Base-by-base conservation (phyloP, 1,140 invertebrate genomes). In the Pseudomyrmex sp. region DNA sequence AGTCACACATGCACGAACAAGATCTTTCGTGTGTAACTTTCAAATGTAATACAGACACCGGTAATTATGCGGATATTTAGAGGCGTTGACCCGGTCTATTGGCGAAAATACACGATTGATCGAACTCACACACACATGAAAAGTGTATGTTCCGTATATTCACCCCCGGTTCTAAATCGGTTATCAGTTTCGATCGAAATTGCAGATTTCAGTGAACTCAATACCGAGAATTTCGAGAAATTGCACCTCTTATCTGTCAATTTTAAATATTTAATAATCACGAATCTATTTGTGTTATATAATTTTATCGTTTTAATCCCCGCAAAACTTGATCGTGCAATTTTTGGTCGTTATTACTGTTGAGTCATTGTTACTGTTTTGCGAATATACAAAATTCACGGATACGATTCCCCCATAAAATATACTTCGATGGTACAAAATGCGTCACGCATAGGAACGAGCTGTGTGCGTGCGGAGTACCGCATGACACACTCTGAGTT, bases 21-120 rank as follows among this genome's bases (percentile, higher is more conserved):
- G 26, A 69, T 26, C 9, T 1, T n/a, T 35, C 23, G 73, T 8
- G 75, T 44, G 18, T 54, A 80, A 35, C 15, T 72, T 59, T 80
- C 44, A 23, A 2, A 12, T 23, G 26, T 44, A n/a, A 35, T 7
- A 18, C 9, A 2, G 18, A 48, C 18, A 56, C 20, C 20, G n/a
- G 8, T 59, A 72, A 72, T 80, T 80, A 80, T 9, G n/a, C 15
- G 20, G 15, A 80, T 35, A 72, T 23, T 80, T 72, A 26, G 44
- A 72, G 54, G n/a, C 76, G 44, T 50, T 46, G 66, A 80, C 76
- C 65, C 23, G 44, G 8, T 1, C 2, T 26, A n/a, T n/a, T n/a
- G 54, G 70, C 35, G 15, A 58, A 35, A 79, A 79, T 79, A 69
- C 52, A 50, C 52, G 44, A 80, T 70, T 79, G 76, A 79, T 70